Conservation (phyloP, 2,888 invertebrate genomes). For the Metellina segmentata region DNA sequence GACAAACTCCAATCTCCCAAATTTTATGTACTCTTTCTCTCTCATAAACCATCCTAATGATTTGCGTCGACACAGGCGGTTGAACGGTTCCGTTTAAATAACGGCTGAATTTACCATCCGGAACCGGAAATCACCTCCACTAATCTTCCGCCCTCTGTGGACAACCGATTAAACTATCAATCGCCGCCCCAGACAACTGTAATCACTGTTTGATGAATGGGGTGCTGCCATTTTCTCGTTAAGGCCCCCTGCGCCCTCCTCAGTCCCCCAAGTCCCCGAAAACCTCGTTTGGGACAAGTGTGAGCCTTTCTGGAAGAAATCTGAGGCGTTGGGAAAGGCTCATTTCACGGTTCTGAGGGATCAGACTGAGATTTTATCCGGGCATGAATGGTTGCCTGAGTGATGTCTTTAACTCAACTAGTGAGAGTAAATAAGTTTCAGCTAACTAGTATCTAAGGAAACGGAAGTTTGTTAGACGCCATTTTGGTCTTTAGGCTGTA, state of each 20-base stretch:
- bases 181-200: conserved; percentile 50
- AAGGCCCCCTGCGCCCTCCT: neutral
- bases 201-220: conserved; percentile 62
- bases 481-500: too few relatives aligned
- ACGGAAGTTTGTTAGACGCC: too few relatives aligned
- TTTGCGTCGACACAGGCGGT: neutral
- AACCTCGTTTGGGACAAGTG: too few relatives aligned
- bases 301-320: too few relatives aligned
- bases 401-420: too few relatives aligned
- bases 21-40: neutral
- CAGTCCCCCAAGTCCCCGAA: too few relatives aligned
- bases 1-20: neutral
- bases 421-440: too few relatives aligned
- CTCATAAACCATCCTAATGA: conserved; percentile 12
- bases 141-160: conserved; percentile 44
- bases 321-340: too few relatives aligned
- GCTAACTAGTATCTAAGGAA: too few relatives aligned
- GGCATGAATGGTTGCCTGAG: too few relatives aligned
- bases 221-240: conserved; percentile 41
- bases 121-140: conserved; percentile 57
- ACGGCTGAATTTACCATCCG: conserved; percentile 28
- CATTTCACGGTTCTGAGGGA: too few relatives aligned
- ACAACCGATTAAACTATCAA: conserved; percentile 64
- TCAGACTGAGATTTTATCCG: too few relatives aligned
- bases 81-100: conserved; percentile 29